These are phyloP conservation scores for Acleris laterana DNA, from an alignment of 2,888 invertebrate genomes.

Conservation along the genomic window DNA sequence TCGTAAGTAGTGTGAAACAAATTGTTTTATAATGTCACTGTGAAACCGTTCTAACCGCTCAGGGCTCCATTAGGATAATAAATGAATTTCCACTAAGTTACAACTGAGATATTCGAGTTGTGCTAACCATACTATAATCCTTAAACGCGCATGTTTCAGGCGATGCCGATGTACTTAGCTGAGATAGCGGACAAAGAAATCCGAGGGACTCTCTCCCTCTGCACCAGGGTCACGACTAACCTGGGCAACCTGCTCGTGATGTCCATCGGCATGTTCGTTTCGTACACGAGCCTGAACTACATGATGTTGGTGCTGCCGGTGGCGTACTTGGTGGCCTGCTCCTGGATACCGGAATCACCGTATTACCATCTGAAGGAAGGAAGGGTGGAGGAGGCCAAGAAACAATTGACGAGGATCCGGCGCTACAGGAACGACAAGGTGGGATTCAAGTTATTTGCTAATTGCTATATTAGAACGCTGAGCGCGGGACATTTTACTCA, in stretches of 20 bases:
- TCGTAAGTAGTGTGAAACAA: too few relatives aligned
- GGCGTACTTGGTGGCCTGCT: conserved; percentile 72
- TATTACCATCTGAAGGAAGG: conserved; percentile 83
- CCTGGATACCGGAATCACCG: conserved; percentile 85
- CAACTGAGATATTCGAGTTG: too few relatives aligned
- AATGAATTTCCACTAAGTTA: too few relatives aligned
- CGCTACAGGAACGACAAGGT: conserved; percentile 62
- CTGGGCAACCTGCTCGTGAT: conserved; percentile 70
- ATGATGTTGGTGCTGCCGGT: conserved; percentile 71
- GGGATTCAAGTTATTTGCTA: conserved; percentile 32
- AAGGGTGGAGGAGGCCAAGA: conserved; percentile 69
- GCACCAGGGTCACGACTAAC: conserved; percentile 62
- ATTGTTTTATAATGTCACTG: too few relatives aligned
- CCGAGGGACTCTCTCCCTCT: conserved; percentile 61
- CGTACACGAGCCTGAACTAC: conserved; percentile 67
- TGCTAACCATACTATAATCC: too few relatives aligned
- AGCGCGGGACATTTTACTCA: too few relatives aligned
- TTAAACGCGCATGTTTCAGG: conserved; percentile 51
- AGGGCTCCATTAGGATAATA: too few relatives aligned
- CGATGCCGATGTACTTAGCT: conserved; percentile 66
- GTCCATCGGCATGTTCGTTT: conserved; percentile 65
- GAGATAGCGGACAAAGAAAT: conserved; percentile 76
- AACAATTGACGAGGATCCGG: conserved; percentile 65
- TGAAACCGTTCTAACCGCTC: too few relatives aligned
- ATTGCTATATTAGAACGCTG: too few relatives aligned